phyloP scores from a whole-genome alignment of 2,797 vertebrate genomes.

The Simalia tracyae region DNA sequence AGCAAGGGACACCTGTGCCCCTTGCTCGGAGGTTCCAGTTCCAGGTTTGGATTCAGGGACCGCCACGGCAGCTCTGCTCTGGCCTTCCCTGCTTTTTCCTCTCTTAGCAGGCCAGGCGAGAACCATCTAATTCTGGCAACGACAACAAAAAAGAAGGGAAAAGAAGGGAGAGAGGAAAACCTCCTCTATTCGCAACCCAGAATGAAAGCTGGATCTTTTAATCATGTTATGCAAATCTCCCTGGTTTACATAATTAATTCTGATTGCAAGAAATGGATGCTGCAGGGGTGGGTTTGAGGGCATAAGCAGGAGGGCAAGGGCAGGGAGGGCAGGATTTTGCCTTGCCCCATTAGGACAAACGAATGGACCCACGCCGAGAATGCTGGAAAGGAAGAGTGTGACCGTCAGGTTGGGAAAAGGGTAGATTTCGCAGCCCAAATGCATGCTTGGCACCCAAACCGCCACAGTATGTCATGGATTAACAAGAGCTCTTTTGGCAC shows the following conservation, averaged over 20 bases:
- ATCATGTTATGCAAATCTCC: slow-evolving; percentile 37
- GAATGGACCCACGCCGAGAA: not conserved
- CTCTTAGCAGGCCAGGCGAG: not conserved
- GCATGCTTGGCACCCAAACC: not conserved
- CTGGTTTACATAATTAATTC: slow-evolving; percentile 39
- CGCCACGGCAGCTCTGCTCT: not conserved
- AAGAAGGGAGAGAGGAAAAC: not conserved
- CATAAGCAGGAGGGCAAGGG: not conserved
- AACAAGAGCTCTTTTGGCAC: slow-evolving; percentile 56
- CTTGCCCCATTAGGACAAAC: not conserved
- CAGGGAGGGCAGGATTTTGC: not conserved
- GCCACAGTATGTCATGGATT: slow-evolving; percentile 37
- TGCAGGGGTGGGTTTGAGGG: not conserved
- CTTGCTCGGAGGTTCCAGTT: not conserved
- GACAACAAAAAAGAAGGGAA: not conserved
- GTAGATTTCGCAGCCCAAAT: accelerated
- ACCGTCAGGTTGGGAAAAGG: not conserved
- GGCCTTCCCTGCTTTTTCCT: not conserved
- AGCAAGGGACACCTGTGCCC: not conserved
- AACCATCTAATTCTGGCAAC: not conserved
- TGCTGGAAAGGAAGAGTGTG: not conserved
- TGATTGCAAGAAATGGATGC: slow-evolving; percentile 1
- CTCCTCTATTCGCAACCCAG: slow-evolving; percentile 5
- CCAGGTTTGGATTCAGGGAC: not conserved
- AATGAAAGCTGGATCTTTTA: slow-evolving; percentile 35